A percentile compares a stretch with the other conserved stretches of the same genome.
phyloP scores from a whole-genome alignment of 1,140 invertebrate genomes.

The Paraescarpia echinospica region DNA sequence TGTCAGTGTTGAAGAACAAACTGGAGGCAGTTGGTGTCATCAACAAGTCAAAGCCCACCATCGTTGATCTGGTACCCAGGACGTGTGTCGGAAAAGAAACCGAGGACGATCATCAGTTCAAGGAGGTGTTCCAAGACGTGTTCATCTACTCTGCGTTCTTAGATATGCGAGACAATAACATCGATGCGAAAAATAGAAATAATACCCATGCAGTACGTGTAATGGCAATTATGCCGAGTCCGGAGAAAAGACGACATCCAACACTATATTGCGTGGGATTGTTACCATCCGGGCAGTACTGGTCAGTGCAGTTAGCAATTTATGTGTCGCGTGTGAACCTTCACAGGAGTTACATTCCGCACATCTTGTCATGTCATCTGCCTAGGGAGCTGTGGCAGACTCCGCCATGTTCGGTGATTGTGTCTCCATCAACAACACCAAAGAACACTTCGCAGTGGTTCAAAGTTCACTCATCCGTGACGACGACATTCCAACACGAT shows the following conservation, averaged over 20 bases:
- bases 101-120: too few relatives aligned
- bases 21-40: too few relatives aligned
- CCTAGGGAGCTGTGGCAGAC: conserved; percentile 30
- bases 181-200: conserved; percentile 21
- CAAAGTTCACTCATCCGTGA: background rate
- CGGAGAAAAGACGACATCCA: too few relatives aligned
- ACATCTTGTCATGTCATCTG: conserved; percentile 48
- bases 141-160: conserved; percentile 26
- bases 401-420: conserved; percentile 18
- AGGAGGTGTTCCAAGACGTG: background rate
- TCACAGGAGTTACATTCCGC: conserved; percentile 43
- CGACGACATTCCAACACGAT: too few relatives aligned
- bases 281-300: background rate
- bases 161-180: conserved; percentile 26
- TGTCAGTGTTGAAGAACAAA: too few relatives aligned
- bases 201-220: conserved; percentile 24
- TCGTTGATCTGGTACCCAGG: too few relatives aligned
- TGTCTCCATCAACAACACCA: too few relatives aligned
- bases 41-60: too few relatives aligned
- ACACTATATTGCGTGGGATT: background rate
- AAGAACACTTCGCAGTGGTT: background rate
- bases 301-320: background rate
- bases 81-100: too few relatives aligned
- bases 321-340: conserved; percentile 55
- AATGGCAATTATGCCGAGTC: conserved; percentile 16